phyloP scores from a whole-genome alignment of 2,888 invertebrate genomes.

The Nemotelus nigrinus region DNA sequence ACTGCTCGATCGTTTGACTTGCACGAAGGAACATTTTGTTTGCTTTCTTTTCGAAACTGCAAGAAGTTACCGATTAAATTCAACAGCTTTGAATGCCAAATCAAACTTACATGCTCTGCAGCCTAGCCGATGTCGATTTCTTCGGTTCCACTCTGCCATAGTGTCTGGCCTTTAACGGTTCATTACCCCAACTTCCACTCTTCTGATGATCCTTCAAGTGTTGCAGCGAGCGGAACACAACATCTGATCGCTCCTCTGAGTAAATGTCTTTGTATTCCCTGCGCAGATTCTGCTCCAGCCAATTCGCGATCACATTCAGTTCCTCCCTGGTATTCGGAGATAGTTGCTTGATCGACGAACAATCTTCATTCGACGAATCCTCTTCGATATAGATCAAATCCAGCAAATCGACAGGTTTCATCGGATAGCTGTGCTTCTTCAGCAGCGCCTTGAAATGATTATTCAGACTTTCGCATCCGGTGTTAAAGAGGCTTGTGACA shows the following conservation, averaged over 20 bases:
- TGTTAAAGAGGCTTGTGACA: conserved; percentile 79
- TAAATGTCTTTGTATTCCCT: conserved; percentile 81
- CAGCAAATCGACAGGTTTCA: conserved; percentile 86
- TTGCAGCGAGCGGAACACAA: conserved; percentile 78
- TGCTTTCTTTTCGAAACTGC: conserved; percentile 79
- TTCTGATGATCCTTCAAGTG: conserved; percentile 83
- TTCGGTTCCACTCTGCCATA: conserved; percentile 79
- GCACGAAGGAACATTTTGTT: conserved; percentile 85
- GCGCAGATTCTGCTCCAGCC: conserved; percentile 82
- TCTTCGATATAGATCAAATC: conserved; percentile 89
- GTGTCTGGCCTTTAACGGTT: conserved; percentile 68
- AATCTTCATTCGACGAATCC: conserved; percentile 72
- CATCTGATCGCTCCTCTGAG: conserved; percentile 78
- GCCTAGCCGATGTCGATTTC: conserved; percentile 80
- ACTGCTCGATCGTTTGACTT: conserved; percentile 83
- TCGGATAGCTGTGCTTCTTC: conserved; percentile 84
- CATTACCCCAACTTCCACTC: conserved; percentile 79
- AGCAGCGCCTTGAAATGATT: conserved; percentile 88
- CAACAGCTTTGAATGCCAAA: background rate
- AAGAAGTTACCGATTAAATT: conserved; percentile 46
- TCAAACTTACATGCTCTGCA: conserved; percentile 77
- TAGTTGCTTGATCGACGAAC: conserved; percentile 73
- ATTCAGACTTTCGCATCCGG: conserved; percentile 86
- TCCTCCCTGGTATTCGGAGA: conserved; percentile 76
- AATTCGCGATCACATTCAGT: conserved; percentile 81